phyloP scores from a whole-genome alignment of 2,888 invertebrate genomes.

The Rhamphomyia laevipes region DNA sequence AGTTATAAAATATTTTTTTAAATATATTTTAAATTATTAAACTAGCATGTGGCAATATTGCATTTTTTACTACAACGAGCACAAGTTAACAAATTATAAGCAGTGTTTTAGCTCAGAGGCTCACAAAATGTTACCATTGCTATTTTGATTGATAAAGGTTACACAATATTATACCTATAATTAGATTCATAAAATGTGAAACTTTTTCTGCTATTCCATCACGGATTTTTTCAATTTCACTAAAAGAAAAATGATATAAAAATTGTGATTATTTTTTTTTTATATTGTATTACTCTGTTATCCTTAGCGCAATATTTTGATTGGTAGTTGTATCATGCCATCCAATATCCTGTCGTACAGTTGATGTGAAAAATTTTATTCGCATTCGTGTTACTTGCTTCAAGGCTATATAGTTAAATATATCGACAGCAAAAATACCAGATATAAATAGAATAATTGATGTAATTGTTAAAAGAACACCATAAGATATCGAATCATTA shows the following conservation, averaged over 20 bases:
- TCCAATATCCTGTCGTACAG: slow-evolving; percentile 55
- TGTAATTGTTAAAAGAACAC: slow-evolving; percentile 44
- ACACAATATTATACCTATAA: slow-evolving; percentile 35
- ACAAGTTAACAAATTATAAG: too few species aligned
- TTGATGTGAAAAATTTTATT: slow-evolving; percentile 46
- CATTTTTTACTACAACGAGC: too few species aligned
- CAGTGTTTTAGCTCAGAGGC: too few species aligned
- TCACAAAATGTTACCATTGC: too few species aligned
- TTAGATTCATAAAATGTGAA: slow-evolving; percentile 55
- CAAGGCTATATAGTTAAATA: slow-evolving; percentile 52
- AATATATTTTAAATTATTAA: too few species aligned
- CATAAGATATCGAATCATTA: slow-evolving; percentile 50
- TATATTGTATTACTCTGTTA: slow-evolving; percentile 51
- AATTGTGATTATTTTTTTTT: neutral
- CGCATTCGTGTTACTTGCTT: slow-evolving; percentile 47
- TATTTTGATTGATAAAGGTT: too few species aligned
- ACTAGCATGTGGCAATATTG: too few species aligned
- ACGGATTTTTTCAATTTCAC: slow-evolving; percentile 64
- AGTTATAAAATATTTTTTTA: too few species aligned
- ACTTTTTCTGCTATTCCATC: slow-evolving; percentile 76
- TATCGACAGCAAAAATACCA: slow-evolving; percentile 48
- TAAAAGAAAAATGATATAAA: slow-evolving; percentile 30
- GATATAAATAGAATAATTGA: slow-evolving; percentile 48
- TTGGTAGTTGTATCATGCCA: slow-evolving; percentile 61
- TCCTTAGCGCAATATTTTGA: slow-evolving; percentile 58